phyloP scores from a whole-genome alignment of 2,888 invertebrate species.

The Lymantria dispar region DNA sequence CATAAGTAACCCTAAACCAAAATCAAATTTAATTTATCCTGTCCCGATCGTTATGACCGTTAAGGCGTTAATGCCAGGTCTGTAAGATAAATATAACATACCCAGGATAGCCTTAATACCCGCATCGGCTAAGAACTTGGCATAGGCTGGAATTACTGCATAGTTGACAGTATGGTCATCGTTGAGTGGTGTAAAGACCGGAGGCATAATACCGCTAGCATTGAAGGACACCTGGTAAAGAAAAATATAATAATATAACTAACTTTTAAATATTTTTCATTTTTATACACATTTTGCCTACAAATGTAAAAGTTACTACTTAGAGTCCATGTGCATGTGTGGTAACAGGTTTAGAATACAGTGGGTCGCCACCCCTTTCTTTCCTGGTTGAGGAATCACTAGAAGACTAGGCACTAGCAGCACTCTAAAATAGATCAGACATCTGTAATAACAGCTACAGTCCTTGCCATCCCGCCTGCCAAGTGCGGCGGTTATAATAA shows the following conservation, averaged over 20 bases:
- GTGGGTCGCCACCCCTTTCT: too few species aligned
- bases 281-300: too few species aligned
- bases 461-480: too few species aligned
- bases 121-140: slow-evolving; percentile 82
- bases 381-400: too few species aligned
- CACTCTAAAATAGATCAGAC: too few species aligned
- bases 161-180: slow-evolving; percentile 80
- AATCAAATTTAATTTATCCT: neutral
- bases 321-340: too few species aligned
- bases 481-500: too few species aligned
- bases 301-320: too few species aligned
- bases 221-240: slow-evolving; percentile 67
- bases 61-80: neutral
- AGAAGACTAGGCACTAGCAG: too few species aligned
- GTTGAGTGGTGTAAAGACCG: slow-evolving; percentile 87
- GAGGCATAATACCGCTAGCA: slow-evolving; percentile 86
- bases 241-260: neutral
- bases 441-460: too few species aligned
- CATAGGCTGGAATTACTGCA: slow-evolving; percentile 83
- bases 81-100: slow-evolving; percentile 41
- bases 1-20: neutral
- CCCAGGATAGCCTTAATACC: slow-evolving; percentile 87
- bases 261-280: too few species aligned
- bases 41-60: neutral
- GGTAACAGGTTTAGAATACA: too few species aligned